Evolutionary conservation across 2,113 vertebrate genomes (phyloP), one percentile per base, ranked within the genome.

Genomic region (Rhea pennata): DNA sequence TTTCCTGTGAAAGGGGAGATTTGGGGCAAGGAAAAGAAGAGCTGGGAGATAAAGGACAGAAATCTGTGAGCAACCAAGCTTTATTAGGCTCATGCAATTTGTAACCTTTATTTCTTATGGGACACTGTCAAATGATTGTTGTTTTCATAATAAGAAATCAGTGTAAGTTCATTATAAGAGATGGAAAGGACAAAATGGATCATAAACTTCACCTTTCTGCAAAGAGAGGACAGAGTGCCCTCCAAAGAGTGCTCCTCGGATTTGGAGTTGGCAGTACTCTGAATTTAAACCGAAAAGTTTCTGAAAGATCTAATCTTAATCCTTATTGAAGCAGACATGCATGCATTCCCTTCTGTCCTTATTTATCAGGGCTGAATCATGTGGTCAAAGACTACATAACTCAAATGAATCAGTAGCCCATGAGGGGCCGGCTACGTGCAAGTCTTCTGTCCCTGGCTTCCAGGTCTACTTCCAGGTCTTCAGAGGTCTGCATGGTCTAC

Each of bases 371-470:
- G 9, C 15, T 75, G 50, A 92, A 44, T 81, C 29, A 6, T 19
- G 5, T 69, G 59, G 12, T 6, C 42, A 78, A 79, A 90, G n/a
- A 94, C 56, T 1, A 42, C 4, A 16, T 53, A 10, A 54, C 82
- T 88, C 4, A 51, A 46, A 65, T 50, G 21, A 65, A 5, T 69
- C 13, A 26, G 61, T 76, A 76, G 15, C 31, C 75, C 92, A 14
- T 2, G 36, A 33, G 7, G 2, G 19, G 2, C 54, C 31, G 27
- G 1, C 36, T 61, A 29, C 4, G 14, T 22, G 24, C 8, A 8
- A 40, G 12, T 42, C 8, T 79, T 64, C 31, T 7, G 4, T 12
- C 21, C 87, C 48, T 66, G 50, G 16, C 22, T 82, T 87, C 42
- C 6, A 22, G 39, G 4, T 31, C 15, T 46, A 59, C 51, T 13